A percentile compares a stretch with the other conserved stretches of the same genome.
phyloP scores from a whole-genome alignment of 2,113 vertebrate genomes.

The Sander vitreus region DNA sequence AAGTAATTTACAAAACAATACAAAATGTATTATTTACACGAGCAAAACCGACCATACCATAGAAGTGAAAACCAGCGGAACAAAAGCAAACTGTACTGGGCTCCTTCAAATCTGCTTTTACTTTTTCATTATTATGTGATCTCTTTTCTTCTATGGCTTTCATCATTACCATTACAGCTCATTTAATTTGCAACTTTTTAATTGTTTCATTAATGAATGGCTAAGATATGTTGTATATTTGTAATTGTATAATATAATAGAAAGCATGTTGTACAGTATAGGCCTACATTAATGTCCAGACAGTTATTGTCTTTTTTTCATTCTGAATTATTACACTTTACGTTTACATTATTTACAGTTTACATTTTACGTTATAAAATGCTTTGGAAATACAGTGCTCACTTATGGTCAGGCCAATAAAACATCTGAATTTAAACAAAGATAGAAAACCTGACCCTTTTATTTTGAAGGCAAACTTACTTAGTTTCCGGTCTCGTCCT shows the following conservation, averaged over 20 bases:
- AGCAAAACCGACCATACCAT: not conserved
- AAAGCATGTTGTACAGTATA: not conserved
- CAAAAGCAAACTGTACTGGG: not conserved
- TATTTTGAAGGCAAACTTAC: not conserved
- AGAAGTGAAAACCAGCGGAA: not conserved
- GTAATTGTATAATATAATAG: too few species aligned
- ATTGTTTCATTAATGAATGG: too few species aligned
- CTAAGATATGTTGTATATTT: too few species aligned
- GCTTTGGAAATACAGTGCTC: not conserved
- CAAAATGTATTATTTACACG: not conserved
- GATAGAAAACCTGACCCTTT: not conserved
- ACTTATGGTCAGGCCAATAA: not conserved
- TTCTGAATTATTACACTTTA: not conserved
- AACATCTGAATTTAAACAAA: not conserved
- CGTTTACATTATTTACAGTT: too few species aligned
- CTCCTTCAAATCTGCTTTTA: too few species aligned
- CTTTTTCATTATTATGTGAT: not conserved
- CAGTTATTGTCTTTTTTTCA: not conserved
- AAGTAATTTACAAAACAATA: not conserved
- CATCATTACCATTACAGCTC: not conserved
- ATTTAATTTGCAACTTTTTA: too few species aligned
- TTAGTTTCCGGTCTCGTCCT: conserved; percentile 10
- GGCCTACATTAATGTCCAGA: too few species aligned
- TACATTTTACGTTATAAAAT: not conserved
- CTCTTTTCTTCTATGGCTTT: not conserved